These are phyloP conservation scores for Morus bassanus DNA, from an alignment of 2,797 vertebrate species.

Conservation along the genomic window DNA sequence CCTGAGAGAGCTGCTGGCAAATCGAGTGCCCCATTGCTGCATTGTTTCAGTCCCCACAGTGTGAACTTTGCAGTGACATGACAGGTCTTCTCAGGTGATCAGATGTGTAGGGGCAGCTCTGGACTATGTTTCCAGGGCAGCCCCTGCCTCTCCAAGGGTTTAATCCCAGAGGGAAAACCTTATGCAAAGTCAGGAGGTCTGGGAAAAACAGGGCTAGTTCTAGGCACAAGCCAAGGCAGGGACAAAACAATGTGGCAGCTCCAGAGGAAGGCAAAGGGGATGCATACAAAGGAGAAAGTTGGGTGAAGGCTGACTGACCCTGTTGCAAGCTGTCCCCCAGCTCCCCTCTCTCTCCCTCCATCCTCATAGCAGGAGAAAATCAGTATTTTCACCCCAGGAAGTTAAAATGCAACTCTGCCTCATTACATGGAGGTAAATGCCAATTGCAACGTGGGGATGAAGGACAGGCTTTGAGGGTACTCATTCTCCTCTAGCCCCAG, in stretches of 20 bases:
- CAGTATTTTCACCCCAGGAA: not conserved
- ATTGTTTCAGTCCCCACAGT: not conserved
- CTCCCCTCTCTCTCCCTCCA: not conserved
- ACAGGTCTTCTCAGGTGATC: not conserved
- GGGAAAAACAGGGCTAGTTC: not conserved
- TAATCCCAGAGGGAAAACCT: not conserved
- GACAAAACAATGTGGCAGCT: not conserved
- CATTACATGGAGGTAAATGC: not conserved
- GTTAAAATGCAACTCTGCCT: not conserved
- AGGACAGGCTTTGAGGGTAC: not conserved
- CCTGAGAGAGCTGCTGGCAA: not conserved
- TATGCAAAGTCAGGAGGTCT: not conserved
- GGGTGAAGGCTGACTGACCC: not conserved
- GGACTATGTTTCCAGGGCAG: not conserved
- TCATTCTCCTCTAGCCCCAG: not conserved
- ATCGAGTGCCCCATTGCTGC: not conserved
- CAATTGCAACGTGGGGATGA: rapidly evolving
- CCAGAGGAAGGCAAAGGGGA: not conserved
- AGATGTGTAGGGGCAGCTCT: not conserved
- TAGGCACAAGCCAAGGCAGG: not conserved
- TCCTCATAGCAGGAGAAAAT: not conserved
- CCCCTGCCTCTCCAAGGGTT: not conserved
- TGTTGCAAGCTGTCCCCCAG: not conserved
- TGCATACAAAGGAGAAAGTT: not conserved
- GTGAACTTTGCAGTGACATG: not conserved